Base-by-base conservation (phyloP, 2,797 vertebrate genomes). In the Limnodromus scolopaceus region DNA sequence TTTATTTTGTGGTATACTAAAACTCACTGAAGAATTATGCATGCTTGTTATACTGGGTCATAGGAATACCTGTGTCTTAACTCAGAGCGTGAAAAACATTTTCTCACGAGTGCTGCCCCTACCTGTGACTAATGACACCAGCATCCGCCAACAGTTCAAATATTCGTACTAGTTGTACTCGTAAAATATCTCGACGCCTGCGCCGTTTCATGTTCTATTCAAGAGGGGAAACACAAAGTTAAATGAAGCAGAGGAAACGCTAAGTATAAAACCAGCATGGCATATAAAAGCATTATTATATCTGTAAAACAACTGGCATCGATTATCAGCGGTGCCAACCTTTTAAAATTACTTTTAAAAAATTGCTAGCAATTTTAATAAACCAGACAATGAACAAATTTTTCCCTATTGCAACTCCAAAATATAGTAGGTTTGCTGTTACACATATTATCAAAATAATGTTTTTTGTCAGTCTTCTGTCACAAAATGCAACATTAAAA, bases 121-220 rank as follows among this genome's bases (percentile, higher is more conserved):
- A 99, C 99, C 99, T 99, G 98, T 99, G 99, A 98, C 99, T 99
- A 97, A 99, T 98, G 98, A 99, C 99, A 83, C 99, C 99, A 97
- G 99, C 99, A 98, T 99, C 99, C 89, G 99, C 99, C 97, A 99
- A 97, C 96, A 99, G 98, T 97, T 99, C 99, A 98, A 99, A 99
- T 98, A 99, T 99, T 97, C 99, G 99, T 97, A 99, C 99, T 98
- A 99, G 99, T 66, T 99, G 99, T 96, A 99, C 99, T 97, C 99
- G 98, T 97, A 99, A 99, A 98, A 99, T 99, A 98, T 99, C 99
- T 92, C 99, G 99, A 98, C 99, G 99, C 99, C 99, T 98, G 99
- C 99, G 99, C 57, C 99, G 99, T 96, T 99, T 99, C 99, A 99
- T 99, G 97, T 99, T 99, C 99, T 99, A 30, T 68, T 77, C 61